Percentiles rank a stretch among this genome's conserved stretches.
Conservation (phyloP, 2,888 invertebrate genomes). For the Aphodius granarius region DNA sequence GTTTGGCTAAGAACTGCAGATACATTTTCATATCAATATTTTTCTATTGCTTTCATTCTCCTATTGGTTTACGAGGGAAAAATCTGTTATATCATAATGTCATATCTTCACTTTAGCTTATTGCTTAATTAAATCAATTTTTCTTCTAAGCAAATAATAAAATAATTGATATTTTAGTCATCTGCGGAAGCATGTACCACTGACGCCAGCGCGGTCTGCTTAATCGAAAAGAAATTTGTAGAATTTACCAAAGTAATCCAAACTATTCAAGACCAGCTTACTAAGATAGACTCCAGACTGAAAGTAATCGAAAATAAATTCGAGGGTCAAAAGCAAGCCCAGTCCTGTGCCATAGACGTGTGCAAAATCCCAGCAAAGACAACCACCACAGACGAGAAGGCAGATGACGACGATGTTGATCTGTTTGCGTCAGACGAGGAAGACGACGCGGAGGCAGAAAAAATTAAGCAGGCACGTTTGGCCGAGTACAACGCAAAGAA, state of each 20-base stretch:
- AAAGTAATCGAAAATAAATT: slow-evolving; percentile 25
- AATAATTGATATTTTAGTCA: slow-evolving; percentile 27
- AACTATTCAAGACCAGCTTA: slow-evolving; percentile 17
- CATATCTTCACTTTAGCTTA: background rate
- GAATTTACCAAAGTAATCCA: slow-evolving; percentile 41
- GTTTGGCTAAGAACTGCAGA: background rate
- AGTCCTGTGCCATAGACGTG: slow-evolving; percentile 4
- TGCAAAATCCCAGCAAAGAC: slow-evolving; percentile 34
- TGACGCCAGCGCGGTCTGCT: slow-evolving; percentile 44
- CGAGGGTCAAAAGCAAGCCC: background rate
- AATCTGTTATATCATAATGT: background rate
- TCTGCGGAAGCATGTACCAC: slow-evolving; percentile 28
- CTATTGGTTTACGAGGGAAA: too few relatives aligned
- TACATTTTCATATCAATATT: background rate
- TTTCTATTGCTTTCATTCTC: background rate
- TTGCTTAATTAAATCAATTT: background rate
- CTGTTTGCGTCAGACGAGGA: slow-evolving; percentile 82
- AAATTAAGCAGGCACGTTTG: slow-evolving; percentile 79
- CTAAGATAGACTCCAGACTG: slow-evolving; percentile 26
- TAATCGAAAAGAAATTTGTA: slow-evolving; percentile 46
- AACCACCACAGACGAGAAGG: slow-evolving; percentile 54
- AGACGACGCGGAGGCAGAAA: slow-evolving; percentile 73
- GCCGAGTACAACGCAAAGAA: slow-evolving; percentile 91
- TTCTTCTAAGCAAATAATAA: slow-evolving; percentile 19
- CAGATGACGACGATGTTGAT: slow-evolving; percentile 74